Base-by-base conservation (phyloP, 2,113 vertebrate species). In the Corythaeola cristata region DNA sequence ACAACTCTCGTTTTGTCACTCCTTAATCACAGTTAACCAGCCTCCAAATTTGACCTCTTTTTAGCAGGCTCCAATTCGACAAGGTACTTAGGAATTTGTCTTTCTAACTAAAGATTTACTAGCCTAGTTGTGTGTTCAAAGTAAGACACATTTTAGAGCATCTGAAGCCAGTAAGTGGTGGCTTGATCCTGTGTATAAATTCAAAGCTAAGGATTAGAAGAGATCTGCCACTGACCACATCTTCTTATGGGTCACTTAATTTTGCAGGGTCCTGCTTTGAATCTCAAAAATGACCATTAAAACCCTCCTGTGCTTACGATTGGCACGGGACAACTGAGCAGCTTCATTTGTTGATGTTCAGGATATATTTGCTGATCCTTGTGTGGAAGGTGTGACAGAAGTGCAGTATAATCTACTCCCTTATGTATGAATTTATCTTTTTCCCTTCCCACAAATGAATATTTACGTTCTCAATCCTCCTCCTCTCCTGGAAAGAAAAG, bases 401-500 rank as follows among this genome's bases (percentile, higher is more conserved):
- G 12, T 9, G 9, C 39, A 45, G 41, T 19, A 52, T 63, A 53
- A 68, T 73, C 44, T 78, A 33, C 52, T 92, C 60, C 47, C 24
- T 75, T 74, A 11, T 56, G 58, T 85, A 77, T 33, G 8, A 62
- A 69, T 83, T 85, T 84, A 44, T 75, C 37, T 30, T 72, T 69
- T 88, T 86, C 27, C 59, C 53, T 64, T 63, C 41, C 55, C 89
- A 67, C 52, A 85, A 80, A 75, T 75, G 56, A 73, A 59, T 95
- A 95, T 90, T 92, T 92, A 71, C 39, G 30, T 62, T 76, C 84
- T 80, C 67, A 37, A 76, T 28, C 53, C 49, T 78, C 41, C 52
- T 94, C 16, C 68, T 89, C 56, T 89, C 58, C 73, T 90, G 90
- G 78, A 94, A 81, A 79, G 71, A 79, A 92, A 85, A 86, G 69